phyloP scores from a whole-genome alignment of 2,888 invertebrate species.

The Machimus atricapillus region DNA sequence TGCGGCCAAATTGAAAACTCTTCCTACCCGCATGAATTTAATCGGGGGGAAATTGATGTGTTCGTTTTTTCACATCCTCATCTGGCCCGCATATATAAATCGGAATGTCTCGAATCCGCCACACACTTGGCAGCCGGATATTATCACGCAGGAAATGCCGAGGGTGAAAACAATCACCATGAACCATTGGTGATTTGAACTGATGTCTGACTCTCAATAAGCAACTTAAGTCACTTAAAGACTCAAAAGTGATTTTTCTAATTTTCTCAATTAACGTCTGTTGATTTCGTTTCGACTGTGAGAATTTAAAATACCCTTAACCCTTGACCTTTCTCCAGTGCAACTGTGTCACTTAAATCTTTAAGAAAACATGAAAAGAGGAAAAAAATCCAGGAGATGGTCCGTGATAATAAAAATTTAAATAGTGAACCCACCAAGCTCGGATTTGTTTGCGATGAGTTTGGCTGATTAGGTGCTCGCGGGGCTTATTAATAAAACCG shows the following conservation, averaged over 20 bases:
- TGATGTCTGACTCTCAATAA: background rate
- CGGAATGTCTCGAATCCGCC: background rate
- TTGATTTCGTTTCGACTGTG: background rate
- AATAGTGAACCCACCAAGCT: background rate
- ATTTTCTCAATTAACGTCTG: background rate
- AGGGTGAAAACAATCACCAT: background rate
- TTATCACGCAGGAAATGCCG: background rate
- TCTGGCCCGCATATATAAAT: background rate
- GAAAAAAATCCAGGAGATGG: background rate
- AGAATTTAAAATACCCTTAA: slow-evolving; percentile 9
- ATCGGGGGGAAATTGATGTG: background rate
- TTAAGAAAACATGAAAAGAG: background rate
- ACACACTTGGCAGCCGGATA: slow-evolving; percentile 10
- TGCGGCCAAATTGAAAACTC: slow-evolving; percentile 11
- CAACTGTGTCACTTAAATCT: background rate
- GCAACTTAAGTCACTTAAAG: background rate
- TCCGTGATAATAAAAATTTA: background rate
- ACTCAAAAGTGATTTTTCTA: background rate
- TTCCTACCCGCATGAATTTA: background rate
- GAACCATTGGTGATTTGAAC: background rate
- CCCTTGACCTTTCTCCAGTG: background rate
- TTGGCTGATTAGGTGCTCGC: background rate
- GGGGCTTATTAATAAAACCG: background rate
- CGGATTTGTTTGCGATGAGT: background rate
- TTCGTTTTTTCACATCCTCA: slow-evolving; percentile 10